Percentiles rank a stretch among this genome's conserved stretches.
These are phyloP conservation scores for Grallaria varia DNA, from an alignment of 2,113 vertebrate species.

Conservation along the genomic window DNA sequence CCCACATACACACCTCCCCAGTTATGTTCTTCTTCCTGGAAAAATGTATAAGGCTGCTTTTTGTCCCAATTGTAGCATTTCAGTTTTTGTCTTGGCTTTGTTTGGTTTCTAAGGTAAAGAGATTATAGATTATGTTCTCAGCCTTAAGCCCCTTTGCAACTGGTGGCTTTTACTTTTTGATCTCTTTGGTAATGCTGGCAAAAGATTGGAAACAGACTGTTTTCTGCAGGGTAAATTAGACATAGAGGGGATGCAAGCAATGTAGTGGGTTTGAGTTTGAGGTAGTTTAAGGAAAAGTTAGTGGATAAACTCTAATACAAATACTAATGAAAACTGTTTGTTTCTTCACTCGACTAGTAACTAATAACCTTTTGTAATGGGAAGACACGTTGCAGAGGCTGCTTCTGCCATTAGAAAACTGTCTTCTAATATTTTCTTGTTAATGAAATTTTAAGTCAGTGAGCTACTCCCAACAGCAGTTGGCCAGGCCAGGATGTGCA, in stretches of 20 bases:
- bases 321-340: not conserved
- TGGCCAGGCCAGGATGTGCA: constrained; percentile 28
- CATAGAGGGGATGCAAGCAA: not conserved
- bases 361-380: not conserved
- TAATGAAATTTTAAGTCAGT: constrained; percentile 37
- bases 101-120: not conserved
- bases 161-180: not conserved
- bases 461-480: constrained; percentile 8
- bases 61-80: not conserved
- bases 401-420: not conserved
- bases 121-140: not conserved
- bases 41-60: not conserved
- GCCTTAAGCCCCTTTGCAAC: not conserved
- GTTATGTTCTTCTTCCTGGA: not conserved
- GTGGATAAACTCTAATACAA: not conserved
- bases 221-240: not conserved
- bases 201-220: not conserved
- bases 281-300: not conserved
- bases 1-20: not conserved
- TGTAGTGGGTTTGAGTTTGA: not conserved
- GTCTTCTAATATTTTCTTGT: constrained; percentile 4
- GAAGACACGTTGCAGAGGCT: not conserved
- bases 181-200: not conserved
- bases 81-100: not conserved
- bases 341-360: not conserved